Base-by-base conservation (phyloP, 2,113 vertebrate species). In the Menura novaehollandiae region DNA sequence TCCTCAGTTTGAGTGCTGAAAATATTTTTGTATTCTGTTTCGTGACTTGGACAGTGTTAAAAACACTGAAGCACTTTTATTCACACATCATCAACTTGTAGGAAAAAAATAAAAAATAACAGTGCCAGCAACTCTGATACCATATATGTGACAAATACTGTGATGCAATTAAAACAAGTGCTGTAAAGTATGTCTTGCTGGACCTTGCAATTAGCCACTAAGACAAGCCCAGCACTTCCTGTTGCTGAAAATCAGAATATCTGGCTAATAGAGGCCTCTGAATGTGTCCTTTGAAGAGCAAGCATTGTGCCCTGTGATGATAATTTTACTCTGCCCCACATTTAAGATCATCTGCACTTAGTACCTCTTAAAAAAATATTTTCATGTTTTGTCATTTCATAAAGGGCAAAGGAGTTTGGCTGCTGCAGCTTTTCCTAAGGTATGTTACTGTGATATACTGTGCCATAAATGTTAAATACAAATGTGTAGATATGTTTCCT, bases 21-120 rank as follows among this genome's bases (percentile, higher is more conserved):
- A 94, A 89, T 92, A 87, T 89, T 96, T 93, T 92, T 96, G 73
- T 92, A 79, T 78, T 95, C 60, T 75, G 28, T 91, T 94, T 91
- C 88, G 72, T 91, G 82, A 92, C 53, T 94, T 68, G 85, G 73
- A 81, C 83, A 85, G 68, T 81, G 91, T 92, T 91, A 84, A 89
- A 95, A 97, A 91, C 88, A 87, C 53, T 43, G 32, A 85, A 94
- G 58, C n/a, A 68, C 64, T 94, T 95, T 94, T 89, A 89, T 78
- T 97, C 92, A 85, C 83, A 92, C 85, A 78, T 86, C 89, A 74
- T 89, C 73, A 93, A 78, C 84, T 88, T 85, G 37, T 23, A 92
- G 68, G 72, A 95, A 90, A 72, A 72, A 93, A 86, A 88, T 51
- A 76, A 84, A 96, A 90, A 66, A 51, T 13, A 88, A 35, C 52